Evolutionary conservation across 2,113 vertebrate genomes (phyloP).

Genomic region (Furnarius figulus): DNA sequence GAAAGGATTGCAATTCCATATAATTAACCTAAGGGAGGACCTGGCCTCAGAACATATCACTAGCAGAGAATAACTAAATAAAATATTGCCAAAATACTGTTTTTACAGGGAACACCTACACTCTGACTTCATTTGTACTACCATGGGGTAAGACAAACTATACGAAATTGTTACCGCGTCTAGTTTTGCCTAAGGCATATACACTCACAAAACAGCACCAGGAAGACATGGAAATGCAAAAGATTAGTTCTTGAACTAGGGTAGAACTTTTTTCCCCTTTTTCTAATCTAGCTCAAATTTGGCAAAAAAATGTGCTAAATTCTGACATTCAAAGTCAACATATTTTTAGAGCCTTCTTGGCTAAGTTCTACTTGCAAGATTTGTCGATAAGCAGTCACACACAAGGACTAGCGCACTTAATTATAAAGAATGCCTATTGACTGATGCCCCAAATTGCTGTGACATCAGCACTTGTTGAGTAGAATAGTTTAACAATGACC

Average conservation of each 20-base stretch:
- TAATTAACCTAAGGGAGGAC: not conserved
- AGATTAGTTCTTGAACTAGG: not conserved
- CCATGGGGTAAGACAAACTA: not conserved
- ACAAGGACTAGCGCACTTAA: not conserved
- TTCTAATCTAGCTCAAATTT: not conserved
- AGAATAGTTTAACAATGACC: not conserved
- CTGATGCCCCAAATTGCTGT: not conserved
- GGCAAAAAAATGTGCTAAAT: not conserved
- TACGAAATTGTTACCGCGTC: accelerated
- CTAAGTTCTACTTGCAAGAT: not conserved
- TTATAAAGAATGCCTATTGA: not conserved
- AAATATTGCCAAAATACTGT: not conserved
- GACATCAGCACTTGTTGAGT: not conserved
- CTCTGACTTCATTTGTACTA: not conserved
- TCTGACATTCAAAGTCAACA: not conserved
- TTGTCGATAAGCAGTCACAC: not conserved
- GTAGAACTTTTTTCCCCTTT: not conserved
- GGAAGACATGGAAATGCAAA: not conserved
- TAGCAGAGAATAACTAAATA: not conserved
- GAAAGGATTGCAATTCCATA: not conserved
- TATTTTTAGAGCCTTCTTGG: not conserved
- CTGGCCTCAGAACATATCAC: not conserved
- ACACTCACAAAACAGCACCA: not conserved
- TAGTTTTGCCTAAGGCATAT: not conserved
- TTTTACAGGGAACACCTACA: not conserved